Percentiles rank a stretch among this genome's conserved stretches.
phyloP scores from a whole-genome alignment of 2,888 invertebrate genomes.

The Dryobota labecula region DNA sequence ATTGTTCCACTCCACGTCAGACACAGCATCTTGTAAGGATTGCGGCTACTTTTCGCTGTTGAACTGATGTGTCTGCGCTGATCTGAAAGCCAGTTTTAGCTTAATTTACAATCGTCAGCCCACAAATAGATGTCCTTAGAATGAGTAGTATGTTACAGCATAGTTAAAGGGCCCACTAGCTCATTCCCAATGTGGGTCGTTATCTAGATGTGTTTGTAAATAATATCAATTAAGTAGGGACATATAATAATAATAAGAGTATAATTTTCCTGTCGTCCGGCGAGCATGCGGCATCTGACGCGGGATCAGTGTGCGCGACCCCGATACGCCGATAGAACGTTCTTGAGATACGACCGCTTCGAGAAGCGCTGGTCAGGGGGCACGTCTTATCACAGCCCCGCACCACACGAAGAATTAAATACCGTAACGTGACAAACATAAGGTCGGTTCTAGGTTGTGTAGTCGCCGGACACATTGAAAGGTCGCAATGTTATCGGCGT shows the following conservation, averaged over 20 bases:
- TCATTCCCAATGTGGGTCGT: background rate
- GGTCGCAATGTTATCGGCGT: constrained; percentile 77
- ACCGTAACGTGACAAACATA: constrained; percentile 28
- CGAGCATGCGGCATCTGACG: constrained; percentile 35
- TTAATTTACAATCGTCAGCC: background rate
- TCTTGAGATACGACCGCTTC: constrained; percentile 72
- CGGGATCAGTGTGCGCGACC: constrained; percentile 58
- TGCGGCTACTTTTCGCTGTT: background rate
- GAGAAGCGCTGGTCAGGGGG: constrained; percentile 75
- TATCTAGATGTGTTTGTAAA: constrained; percentile 8
- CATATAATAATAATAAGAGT: constrained; percentile 40
- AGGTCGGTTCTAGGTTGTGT: constrained; percentile 29
- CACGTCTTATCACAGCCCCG: constrained; percentile 71
- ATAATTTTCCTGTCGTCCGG: constrained; percentile 35
- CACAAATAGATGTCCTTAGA: background rate
- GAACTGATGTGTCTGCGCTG: background rate
- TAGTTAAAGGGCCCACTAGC: background rate
- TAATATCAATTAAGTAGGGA: background rate
- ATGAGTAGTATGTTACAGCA: background rate
- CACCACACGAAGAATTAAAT: constrained; percentile 30
- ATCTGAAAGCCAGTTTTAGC: background rate
- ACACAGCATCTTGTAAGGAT: background rate
- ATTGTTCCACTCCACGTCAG: background rate
- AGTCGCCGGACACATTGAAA: constrained; percentile 53
- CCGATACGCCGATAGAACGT: constrained; percentile 68